Evolutionary conservation across 2,888 invertebrate genomes (phyloP), one percentile per base, ranked within the genome.

Genomic region (Agriopis marginaria): DNA sequence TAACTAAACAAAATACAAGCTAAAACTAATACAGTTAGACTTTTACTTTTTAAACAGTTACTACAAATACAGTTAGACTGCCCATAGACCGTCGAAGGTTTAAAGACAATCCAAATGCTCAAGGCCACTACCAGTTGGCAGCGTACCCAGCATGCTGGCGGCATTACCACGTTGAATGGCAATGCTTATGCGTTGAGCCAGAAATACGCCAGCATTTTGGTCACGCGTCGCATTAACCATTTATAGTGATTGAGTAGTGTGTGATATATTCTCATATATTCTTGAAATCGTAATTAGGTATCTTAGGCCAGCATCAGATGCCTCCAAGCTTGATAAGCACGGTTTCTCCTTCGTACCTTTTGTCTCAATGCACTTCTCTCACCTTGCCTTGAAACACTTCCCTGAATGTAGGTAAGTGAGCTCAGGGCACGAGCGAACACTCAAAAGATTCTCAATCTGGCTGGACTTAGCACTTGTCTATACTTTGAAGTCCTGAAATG

Each of bases 321-420:
- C 59, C 60, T 64, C 14, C 32, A 55, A 40, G 63, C 53, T 65
- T 23, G 83, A 83, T 83, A 82, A 81, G 79, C 83, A 83, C 83
- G 83, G 50, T 47, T 59, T 54, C 64, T 51, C 56, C 56, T 62
- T 66, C 59, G 23, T 72, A 66, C 58, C 56, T 66, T 68, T 71
- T 69, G 70, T 71, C 59, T 66, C 66, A 68, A 67, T 70, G 72
- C 72, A 67, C 67, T 68, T 63, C 58, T 9, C 66, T 71, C 63
- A 68, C 60, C 68, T 62, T n/a, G 40, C 71, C 72, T 63, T 44
- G 54, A 53, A 14, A 42, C 40, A 51, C 60, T 63, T 44, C 10
- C 17, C 14, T 39, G 63, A 71, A 75, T 67, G 64, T 71, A 66
- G 66, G 67, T 60, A 70, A 68, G 72, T 63, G 59, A 58, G 54